A percentile compares a stretch with the other conserved stretches of the same genome.
Evolutionary conservation across 2,113 vertebrate species (phyloP).

Genomic region (Halcyon senegalensis): DNA sequence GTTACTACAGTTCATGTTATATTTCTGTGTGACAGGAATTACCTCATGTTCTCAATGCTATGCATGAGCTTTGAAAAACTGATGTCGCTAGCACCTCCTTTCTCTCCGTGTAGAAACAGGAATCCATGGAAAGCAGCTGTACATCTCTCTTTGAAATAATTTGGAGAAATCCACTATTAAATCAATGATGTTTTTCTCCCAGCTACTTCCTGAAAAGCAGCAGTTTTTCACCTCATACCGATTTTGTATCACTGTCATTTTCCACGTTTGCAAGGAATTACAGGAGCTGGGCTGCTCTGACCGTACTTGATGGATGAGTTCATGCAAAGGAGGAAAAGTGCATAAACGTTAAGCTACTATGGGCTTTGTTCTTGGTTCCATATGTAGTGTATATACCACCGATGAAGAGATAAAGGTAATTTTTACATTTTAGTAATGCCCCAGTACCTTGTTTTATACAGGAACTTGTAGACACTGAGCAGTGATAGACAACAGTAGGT

Average conservation of each 20-base stretch:
- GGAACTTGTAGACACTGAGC: not conserved
- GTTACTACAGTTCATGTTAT: not conserved
- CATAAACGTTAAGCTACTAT: not conserved
- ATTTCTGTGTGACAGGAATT: slow-evolving; percentile 33
- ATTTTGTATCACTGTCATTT: not conserved
- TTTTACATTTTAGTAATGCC: not conserved
- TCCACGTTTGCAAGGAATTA: not conserved
- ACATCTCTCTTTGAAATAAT: not conserved
- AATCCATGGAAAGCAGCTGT: not conserved
- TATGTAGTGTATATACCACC: not conserved
- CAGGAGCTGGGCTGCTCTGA: not conserved
- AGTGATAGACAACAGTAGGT: not conserved
- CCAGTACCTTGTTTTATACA: not conserved
- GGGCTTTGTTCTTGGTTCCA: not conserved
- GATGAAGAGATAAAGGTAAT: not conserved
- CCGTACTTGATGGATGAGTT: not conserved
- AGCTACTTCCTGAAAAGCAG: not conserved
- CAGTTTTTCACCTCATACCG: not conserved
- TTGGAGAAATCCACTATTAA: not conserved
- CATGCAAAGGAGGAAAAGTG: not conserved
- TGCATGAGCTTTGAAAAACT: not conserved
- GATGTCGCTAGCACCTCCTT: not conserved
- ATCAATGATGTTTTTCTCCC: not conserved
- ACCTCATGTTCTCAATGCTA: not conserved
- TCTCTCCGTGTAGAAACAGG: not conserved